These are phyloP conservation scores for Blastobasis adustella DNA, from an alignment of 2,888 invertebrate genomes.

Conservation along the genomic window DNA sequence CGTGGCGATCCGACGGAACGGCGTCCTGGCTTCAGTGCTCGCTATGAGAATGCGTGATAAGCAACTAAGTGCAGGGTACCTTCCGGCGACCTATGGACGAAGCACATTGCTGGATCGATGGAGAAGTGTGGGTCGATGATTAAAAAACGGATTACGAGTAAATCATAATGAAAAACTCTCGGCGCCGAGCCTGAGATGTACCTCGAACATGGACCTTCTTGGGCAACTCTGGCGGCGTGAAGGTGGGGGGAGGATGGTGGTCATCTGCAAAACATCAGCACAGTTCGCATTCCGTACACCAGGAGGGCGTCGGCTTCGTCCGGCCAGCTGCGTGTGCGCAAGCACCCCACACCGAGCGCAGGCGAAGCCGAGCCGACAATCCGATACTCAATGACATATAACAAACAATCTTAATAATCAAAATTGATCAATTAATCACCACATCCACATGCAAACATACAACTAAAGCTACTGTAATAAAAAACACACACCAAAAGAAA, in stretches of 20 bases:
- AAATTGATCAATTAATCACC: conserved; percentile 9
- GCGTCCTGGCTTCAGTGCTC: conserved; percentile 41
- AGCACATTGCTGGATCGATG: conserved; percentile 62
- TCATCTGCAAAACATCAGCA: conserved; percentile 94
- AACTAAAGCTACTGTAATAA: conserved; percentile 25
- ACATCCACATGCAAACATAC: conserved; percentile 53
- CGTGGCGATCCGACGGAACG: too few species aligned
- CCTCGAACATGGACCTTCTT: conserved; percentile 99
- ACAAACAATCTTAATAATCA: conserved; percentile 20
- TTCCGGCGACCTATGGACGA: conserved; percentile 52
- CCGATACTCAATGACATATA: conserved; percentile 12
- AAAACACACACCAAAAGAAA: conserved; percentile 31
- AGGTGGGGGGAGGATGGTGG: conserved; percentile 97
- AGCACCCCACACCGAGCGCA: conserved; percentile 13
- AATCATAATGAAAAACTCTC: conserved; percentile 56
- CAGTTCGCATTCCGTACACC: conserved; percentile 76
- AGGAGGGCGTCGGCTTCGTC: neutral
- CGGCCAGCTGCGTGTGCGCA: neutral
- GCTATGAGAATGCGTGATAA: conserved; percentile 70
- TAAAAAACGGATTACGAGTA: conserved; percentile 40
- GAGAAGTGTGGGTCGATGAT: conserved; percentile 62
- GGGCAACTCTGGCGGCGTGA: conserved; percentile 99
- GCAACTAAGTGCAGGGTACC: conserved; percentile 68
- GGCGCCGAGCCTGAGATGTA: conserved; percentile 74
- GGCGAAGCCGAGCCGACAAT: conserved; percentile 36